These are phyloP conservation scores for Biston stratarius DNA, from an alignment of 2,888 invertebrate genomes.

Conservation along the genomic window DNA sequence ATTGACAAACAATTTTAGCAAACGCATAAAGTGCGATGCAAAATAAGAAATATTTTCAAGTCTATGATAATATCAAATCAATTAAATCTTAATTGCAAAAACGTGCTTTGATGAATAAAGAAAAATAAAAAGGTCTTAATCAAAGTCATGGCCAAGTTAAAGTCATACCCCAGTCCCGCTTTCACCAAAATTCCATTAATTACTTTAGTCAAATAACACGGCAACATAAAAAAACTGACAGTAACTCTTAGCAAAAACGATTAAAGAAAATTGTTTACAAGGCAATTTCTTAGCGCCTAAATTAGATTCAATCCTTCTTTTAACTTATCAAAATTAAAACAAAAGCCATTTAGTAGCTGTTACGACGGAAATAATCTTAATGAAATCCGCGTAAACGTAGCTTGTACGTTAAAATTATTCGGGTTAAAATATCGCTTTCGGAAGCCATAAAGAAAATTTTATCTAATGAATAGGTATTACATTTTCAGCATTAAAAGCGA, in stretches of 20 bases:
- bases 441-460: conserved; percentile 80
- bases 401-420: conserved; percentile 70
- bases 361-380: conserved; percentile 57
- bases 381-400: conserved; percentile 69
- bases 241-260: not conserved
- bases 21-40: too few relatives aligned
- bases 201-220: not conserved
- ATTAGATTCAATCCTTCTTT: conserved; percentile 20
- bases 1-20: too few relatives aligned
- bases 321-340: conserved; percentile 32
- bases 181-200: too few relatives aligned
- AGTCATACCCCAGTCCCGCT: too few relatives aligned
- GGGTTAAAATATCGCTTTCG: conserved; percentile 77
- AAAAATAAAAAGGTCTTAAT: too few relatives aligned
- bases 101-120: too few relatives aligned
- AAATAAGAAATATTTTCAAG: too few relatives aligned
- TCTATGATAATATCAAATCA: too few relatives aligned
- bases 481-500: conserved; percentile 63
- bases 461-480: conserved; percentile 63
- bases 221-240: too few relatives aligned
- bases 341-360: conserved; percentile 43
- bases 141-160: too few relatives aligned
- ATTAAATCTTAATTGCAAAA: too few relatives aligned
- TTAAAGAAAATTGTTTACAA: conserved; percentile 7
- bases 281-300: conserved; percentile 12